A percentile compares a stretch with the other conserved stretches of the same genome.
These are phyloP conservation scores for Drosophila lini DNA, from an alignment of 1,140 invertebrate species.

Conservation along the genomic window DNA sequence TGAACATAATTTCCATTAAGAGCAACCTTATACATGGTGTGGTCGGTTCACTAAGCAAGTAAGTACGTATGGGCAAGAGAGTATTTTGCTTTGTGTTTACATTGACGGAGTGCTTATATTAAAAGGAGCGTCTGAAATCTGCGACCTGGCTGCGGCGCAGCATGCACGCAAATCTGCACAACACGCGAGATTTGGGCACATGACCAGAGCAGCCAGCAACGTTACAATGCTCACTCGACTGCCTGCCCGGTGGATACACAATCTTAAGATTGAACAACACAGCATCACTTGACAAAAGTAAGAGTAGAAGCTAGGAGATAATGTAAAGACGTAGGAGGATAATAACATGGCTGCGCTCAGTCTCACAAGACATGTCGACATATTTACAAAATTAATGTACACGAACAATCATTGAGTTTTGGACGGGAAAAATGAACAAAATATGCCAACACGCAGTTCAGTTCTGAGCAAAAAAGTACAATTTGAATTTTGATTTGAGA, in stretches of 20 bases:
- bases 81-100: constrained; percentile 63
- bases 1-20: constrained; percentile 72
- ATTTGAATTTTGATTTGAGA: constrained; percentile 46
- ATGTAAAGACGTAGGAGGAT: constrained; percentile 28
- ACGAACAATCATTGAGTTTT: constrained; percentile 62
- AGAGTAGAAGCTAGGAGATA: constrained; percentile 40
- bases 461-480: constrained; percentile 67
- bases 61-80: constrained; percentile 36
- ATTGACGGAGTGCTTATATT: constrained; percentile 77
- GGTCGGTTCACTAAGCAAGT: constrained; percentile 18
- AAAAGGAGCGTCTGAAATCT: constrained; percentile 46
- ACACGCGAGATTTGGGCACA: constrained; percentile 77
- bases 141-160: constrained; percentile 51
- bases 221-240: constrained; percentile 65
- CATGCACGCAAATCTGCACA: constrained; percentile 74
- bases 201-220: constrained; percentile 50
- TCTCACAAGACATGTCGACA: constrained; percentile 71
- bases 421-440: constrained; percentile 50
- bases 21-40: constrained; percentile 66
- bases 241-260: constrained; percentile 53
- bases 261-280: constrained; percentile 48
- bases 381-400: constrained; percentile 78
- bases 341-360: constrained; percentile 55
- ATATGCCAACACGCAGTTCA: constrained; percentile 73
- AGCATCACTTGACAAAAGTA: constrained; percentile 40